Evolutionary conservation across 2,113 vertebrate species (phyloP), one percentile per base, ranked within the genome.

Genomic region (Lynx canadensis): DNA sequence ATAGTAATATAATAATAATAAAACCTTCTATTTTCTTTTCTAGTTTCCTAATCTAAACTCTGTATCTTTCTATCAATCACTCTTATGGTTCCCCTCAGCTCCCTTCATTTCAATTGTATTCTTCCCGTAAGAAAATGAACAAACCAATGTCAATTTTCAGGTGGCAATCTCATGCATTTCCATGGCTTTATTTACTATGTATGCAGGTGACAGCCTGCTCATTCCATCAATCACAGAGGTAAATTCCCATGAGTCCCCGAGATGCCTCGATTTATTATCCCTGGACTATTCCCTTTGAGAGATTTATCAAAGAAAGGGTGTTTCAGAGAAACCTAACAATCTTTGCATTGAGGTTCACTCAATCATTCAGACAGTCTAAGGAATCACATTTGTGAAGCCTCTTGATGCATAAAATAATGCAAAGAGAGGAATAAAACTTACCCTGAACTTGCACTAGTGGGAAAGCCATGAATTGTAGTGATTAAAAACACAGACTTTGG

Each of bases 1-100:
- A 95, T 57, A 73, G 66, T 95, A 97, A 95, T 94, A 79, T 74
- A 95, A 89, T 97, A 93, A 97, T 91, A 92, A 96, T 94, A 96
- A 95, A 97, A 94, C 31, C 25, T 83, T 83, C 55, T 78, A 91
- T 96, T 98, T 92, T 96, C 79, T 87, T 96, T 97, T 94, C 94
- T 71, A 63, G 84, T 94, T 95, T 97, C 69, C 94, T 96, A 97
- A 97, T 87, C 76, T 90, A 97, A 97, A 97, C 57, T 96, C 96
- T 97, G 71, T 97, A 91, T 96, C 73, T 96, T 97, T 90, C 94
- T 95, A 97, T 98, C 90, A 97, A 96, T 98, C 97, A 98, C 85
- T 79, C 84, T 96, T 95, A 97, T 29, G 45, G 71, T 57, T 92
- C 38, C 76, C 69, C 57, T 97, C 88, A 96, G 66, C 52, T 95